Base-by-base conservation (phyloP, 2,797 vertebrate species). In the Lepus oiostolus region DNA sequence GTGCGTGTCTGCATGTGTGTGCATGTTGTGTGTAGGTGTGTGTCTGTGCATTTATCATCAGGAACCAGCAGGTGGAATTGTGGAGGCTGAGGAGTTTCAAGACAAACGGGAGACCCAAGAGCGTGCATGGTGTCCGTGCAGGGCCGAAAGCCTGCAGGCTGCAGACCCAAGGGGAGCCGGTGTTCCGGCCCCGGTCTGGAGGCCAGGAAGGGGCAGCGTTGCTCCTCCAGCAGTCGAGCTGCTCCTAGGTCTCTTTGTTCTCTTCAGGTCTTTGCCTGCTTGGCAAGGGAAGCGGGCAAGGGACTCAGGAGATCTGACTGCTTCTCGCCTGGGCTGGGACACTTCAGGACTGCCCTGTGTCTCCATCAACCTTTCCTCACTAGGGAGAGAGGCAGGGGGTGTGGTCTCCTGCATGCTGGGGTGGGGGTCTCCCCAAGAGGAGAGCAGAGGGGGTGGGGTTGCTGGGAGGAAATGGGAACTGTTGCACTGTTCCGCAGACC, bases 321-420 rank as follows among this genome's bases (percentile, higher is more conserved):
- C 13, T 74, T 28, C 14, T 2, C 38, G 17, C 26, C 26, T 47
- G 32, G 26, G 6, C 16, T 83, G 75, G 87, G 21, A 68, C 72
- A 63, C 38, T 50, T 65, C 28, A 85, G 14, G 70, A n/a, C 68
- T 35, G 19, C 62, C 24, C 50, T 38, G 14, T 11, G n/a, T 32
- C 22, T 50, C 17, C 1, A 0, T 5, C 24, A 62, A 76, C 52
- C 2, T 19, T 88, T 22, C 16, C 12, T 81, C 13, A 0, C 0
- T n/a, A 42, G n/a, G 35, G 63, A 63, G 14, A 93, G 30, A 58
- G 50, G 14, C 63, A 74, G 26, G 22, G n/a, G 54, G 42, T 4
- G 5, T 35, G 87, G 26, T 4, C 26, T 70, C 9, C 22, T 35
- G 21, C 7, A 1, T 10, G 2, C 14, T 26, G 6, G 38, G 67